Percentiles rank a stretch among this genome's conserved stretches.
These are phyloP conservation scores for Eurytoma californica DNA, from an alignment of 2,888 invertebrate species.

Conservation along the genomic window DNA sequence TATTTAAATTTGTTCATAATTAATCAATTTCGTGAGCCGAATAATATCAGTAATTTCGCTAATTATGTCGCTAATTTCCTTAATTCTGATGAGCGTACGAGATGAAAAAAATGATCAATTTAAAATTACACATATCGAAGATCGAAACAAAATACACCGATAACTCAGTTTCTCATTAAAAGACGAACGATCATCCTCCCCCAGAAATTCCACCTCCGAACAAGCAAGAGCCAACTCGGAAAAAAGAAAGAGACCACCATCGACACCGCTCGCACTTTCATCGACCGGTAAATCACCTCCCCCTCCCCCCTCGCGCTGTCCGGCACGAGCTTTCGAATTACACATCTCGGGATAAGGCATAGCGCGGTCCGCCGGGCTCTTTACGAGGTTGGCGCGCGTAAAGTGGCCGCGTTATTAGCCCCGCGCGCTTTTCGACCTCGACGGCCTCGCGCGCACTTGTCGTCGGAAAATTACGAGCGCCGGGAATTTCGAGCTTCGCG, in stretches of 20 bases:
- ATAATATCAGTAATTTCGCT: too few species aligned
- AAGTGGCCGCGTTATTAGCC: conserved; percentile 52
- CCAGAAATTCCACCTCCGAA: neutral
- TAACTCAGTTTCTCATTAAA: neutral
- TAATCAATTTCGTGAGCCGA: too few species aligned
- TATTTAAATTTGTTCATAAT: too few species aligned
- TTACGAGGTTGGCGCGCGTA: conserved; percentile 47
- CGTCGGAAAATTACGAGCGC: conserved; percentile 43
- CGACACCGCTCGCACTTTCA: conserved; percentile 10
- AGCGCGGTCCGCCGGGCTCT: conserved; percentile 26
- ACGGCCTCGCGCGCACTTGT: neutral
- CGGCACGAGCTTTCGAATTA: conserved; percentile 45
- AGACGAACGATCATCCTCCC: neutral
- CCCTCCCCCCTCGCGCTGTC: conserved; percentile 12
- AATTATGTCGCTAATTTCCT: too few species aligned
- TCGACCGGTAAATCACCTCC: conserved; percentile 43
- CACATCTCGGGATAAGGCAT: conserved; percentile 29
- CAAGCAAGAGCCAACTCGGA: neutral
- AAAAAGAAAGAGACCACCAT: neutral
- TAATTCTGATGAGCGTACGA: too few species aligned
- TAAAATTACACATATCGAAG: too few species aligned
- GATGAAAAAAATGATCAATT: too few species aligned
- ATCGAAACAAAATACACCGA: too few species aligned
- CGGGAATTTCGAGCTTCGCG: conserved; percentile 25
- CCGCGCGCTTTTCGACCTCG: conserved; percentile 1